Conservation (phyloP, 1,140 invertebrate genomes). For the Drosophila funebris region DNA sequence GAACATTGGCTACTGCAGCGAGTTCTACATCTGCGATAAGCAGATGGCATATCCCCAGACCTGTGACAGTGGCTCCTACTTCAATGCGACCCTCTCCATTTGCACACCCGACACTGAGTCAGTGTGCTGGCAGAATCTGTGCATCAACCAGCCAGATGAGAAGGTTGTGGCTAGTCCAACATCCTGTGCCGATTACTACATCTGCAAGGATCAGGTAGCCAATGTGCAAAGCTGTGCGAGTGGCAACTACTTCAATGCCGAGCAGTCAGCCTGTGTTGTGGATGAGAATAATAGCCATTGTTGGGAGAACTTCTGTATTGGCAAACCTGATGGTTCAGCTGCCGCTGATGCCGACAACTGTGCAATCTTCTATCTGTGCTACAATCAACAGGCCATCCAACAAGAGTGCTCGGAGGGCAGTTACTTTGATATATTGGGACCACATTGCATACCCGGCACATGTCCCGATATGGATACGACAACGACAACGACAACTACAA, state of each 20-base stretch:
- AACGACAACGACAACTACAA: slow-evolving; percentile 5
- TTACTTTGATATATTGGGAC: slow-evolving; percentile 14
- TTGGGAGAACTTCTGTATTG: slow-evolving; percentile 68
- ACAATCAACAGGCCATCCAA: slow-evolving; percentile 4
- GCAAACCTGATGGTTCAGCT: slow-evolving; percentile 24
- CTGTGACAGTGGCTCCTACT: slow-evolving; percentile 55
- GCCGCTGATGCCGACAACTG: slow-evolving; percentile 43
- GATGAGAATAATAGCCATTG: slow-evolving; percentile 45
- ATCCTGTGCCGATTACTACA: slow-evolving; percentile 49
- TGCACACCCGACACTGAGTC: slow-evolving; percentile 47
- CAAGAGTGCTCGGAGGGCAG: slow-evolving; percentile 39
- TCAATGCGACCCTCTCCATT: slow-evolving; percentile 25
- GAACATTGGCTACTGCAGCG: slow-evolving; percentile 44
- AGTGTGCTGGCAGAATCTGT: slow-evolving; percentile 63
- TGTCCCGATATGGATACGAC: slow-evolving; percentile 34
- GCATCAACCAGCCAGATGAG: slow-evolving; percentile 31
- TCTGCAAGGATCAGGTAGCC: slow-evolving; percentile 42
- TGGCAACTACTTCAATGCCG: slow-evolving; percentile 53
- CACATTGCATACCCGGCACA: slow-evolving; percentile 40
- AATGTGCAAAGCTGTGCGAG: slow-evolving; percentile 32
- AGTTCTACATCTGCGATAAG: slow-evolving; percentile 65
- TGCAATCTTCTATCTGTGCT: slow-evolving; percentile 49
- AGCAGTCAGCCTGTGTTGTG: not conserved
- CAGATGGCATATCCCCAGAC: slow-evolving; percentile 60
- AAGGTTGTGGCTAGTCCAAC: not conserved